Evolutionary conservation across 2,797 vertebrate species (phyloP).

Genomic region (Orestias chungarensis): DNA sequence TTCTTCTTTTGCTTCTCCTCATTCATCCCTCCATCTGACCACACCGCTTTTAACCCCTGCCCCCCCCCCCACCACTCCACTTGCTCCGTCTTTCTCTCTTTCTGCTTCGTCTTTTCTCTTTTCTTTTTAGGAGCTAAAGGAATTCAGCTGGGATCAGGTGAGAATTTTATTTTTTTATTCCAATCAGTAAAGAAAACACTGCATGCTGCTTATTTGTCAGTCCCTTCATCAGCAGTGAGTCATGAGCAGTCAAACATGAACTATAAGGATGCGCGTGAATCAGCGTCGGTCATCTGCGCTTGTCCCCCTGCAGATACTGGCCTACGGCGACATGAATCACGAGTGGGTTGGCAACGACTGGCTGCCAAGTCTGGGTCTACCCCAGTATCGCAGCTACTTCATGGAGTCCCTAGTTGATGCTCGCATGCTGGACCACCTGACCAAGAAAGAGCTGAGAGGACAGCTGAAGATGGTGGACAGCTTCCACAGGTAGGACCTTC

Average conservation of each 20-base stretch:
- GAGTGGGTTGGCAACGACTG: conserved; percentile 96
- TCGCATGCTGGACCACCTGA: conserved; percentile 93
- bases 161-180: conserved; percentile 38
- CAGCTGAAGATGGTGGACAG: conserved; percentile 97
- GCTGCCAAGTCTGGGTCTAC: conserved; percentile 92
- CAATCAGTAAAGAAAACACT: conserved; percentile 7
- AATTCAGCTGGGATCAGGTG: conserved; percentile 98
- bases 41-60: conserved; percentile 60
- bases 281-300: conserved; percentile 38
- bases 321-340: conserved; percentile 94
- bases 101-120: conserved; percentile 44
- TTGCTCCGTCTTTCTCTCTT: conserved; percentile 36
- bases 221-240: conserved; percentile 38
- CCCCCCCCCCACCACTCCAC: conserved; percentile 55
- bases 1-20: conserved; percentile 66
- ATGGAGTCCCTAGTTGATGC: conserved; percentile 96
- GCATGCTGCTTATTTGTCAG: conserved; percentile 6
- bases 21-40: conserved; percentile 66
- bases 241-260: conserved; percentile 29
- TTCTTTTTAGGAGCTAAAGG: conserved; percentile 88
- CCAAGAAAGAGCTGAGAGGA: conserved; percentile 93
- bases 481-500: conserved; percentile 86
- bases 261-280: conserved; percentile 45
- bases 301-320: conserved; percentile 83
- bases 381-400: conserved; percentile 94